Evolutionary conservation across 2,888 invertebrate species (phyloP), one percentile per base, ranked within the genome.

Genomic region (Frankliniella fusca): DNA sequence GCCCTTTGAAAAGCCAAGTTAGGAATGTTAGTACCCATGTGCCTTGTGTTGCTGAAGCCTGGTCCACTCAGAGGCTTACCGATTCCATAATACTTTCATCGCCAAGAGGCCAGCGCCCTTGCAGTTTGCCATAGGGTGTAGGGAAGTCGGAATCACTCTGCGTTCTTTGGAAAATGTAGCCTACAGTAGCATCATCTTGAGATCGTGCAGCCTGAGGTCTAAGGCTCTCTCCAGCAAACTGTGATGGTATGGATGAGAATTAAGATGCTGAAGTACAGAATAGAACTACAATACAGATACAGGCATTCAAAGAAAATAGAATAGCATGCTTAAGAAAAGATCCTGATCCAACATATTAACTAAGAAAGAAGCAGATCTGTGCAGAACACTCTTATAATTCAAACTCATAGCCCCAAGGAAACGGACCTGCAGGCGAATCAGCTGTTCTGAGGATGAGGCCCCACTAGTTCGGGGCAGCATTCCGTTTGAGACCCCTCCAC

Each of bases 151-250:
- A 92, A 87, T 96, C 96, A 85, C 93, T 93, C 85, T 94, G 93
- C 84, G 94, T 93, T 85, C 94, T 89, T 88, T 96, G 96, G 88
- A 95, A 97, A 85, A 96, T 95, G 89, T 97, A 97, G 86, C 96
- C 95, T 85, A 97, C 97, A 88, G 94, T 94, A 84, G 96, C 96
- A 91, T 97, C 97, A 89, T 97, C 97, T 89, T 95, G 95, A 84
- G 94, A 89, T 70, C 90, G 85, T 48, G 86, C 23, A 76, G 70
- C 23, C 70, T 76, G 70, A 76, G 70, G 70, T 76, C 70, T 76
- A 76, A 27, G 9, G 23, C 70, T 27, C 70, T 76, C 70, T 76
- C 70, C 70, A 27, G 70, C 23, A 76, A 76, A 76, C 70, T 76
- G 54, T 54, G 70, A n/a, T 61, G 61, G 48, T 28, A 81, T 79